A percentile compares a stretch with the other conserved stretches of the same genome.
phyloP scores from a whole-genome alignment of 2,888 invertebrate species.

The Euplagia quadripunctaria region DNA sequence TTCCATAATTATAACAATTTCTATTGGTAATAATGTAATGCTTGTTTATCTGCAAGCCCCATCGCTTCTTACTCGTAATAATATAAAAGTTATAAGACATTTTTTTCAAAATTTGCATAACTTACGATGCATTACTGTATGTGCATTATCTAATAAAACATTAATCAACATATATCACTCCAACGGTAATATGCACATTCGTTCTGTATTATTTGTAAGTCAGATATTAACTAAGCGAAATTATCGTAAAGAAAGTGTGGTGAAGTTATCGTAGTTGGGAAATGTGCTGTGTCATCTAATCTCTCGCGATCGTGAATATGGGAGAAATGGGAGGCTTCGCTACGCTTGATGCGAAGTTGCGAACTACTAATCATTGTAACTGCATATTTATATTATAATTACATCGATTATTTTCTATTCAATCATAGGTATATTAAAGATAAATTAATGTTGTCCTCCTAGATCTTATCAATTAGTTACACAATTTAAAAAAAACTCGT shows the following conservation, averaged over 20 bases:
- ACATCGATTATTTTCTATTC: neutral
- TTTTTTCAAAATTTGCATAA: too few species aligned
- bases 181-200: neutral
- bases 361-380: slow-evolving; percentile 6
- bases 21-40: too few species aligned
- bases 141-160: neutral
- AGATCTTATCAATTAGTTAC: too few species aligned
- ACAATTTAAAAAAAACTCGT: too few species aligned
- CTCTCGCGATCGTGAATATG: slow-evolving; percentile 19
- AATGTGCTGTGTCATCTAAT: slow-evolving; percentile 33
- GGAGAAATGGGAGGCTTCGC: slow-evolving; percentile 24
- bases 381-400: neutral
- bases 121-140: neutral
- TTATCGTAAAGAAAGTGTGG: slow-evolving; percentile 45
- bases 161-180: slow-evolving; percentile 2
- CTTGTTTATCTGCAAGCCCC: too few species aligned
- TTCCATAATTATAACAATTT: too few species aligned
- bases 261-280: slow-evolving; percentile 21
- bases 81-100: too few species aligned
- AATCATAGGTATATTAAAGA: too few species aligned
- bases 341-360: neutral
- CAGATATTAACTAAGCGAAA: slow-evolving; percentile 32
- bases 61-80: too few species aligned
- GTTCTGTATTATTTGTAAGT: slow-evolving; percentile 10
- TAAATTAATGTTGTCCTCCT: too few species aligned